phyloP scores from a whole-genome alignment of 2,888 invertebrate species.

The Stictocephala bisonia region DNA sequence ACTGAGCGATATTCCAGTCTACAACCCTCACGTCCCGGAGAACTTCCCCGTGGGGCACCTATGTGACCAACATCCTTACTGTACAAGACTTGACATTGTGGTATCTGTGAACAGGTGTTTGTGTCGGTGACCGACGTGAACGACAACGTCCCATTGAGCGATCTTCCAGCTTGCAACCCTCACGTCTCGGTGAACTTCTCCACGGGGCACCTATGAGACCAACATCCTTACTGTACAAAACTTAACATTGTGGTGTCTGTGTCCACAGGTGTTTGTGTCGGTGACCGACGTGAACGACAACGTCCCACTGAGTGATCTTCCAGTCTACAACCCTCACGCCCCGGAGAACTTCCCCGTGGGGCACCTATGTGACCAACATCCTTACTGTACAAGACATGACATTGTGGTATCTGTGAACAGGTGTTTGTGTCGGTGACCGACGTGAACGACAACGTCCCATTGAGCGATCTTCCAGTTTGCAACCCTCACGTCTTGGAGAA shows the following conservation, averaged over 20 bases:
- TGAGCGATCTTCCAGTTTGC: slow-evolving; percentile 89
- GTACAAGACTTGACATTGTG: too few species aligned
- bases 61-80: too few species aligned
- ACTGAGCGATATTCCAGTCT: slow-evolving; percentile 87
- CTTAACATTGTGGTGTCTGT: too few species aligned
- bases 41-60: slow-evolving; percentile 70
- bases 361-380: too few species aligned
- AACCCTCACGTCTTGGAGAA: slow-evolving; percentile 84
- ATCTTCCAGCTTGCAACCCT: slow-evolving; percentile 86
- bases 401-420: too few species aligned
- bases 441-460: slow-evolving; percentile 95
- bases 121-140: slow-evolving; percentile 91
- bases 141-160: slow-evolving; percentile 94
- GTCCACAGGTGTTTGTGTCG: slow-evolving; percentile 84
- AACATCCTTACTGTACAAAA: too few species aligned
- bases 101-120: too few species aligned
- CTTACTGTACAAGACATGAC: too few species aligned
- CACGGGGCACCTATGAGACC: too few species aligned
- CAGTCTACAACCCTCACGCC: slow-evolving; percentile 87
- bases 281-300: slow-evolving; percentile 96
- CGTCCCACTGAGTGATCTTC: slow-evolving; percentile 87
- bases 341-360: slow-evolving; percentile 78
- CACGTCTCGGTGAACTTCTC: slow-evolving; percentile 84
- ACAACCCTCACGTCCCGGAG: slow-evolving; percentile 83
- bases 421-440: slow-evolving; percentile 87